Evolutionary conservation across 2,113 vertebrate species (phyloP).

Genomic region (Chaenogobius annularis): DNA sequence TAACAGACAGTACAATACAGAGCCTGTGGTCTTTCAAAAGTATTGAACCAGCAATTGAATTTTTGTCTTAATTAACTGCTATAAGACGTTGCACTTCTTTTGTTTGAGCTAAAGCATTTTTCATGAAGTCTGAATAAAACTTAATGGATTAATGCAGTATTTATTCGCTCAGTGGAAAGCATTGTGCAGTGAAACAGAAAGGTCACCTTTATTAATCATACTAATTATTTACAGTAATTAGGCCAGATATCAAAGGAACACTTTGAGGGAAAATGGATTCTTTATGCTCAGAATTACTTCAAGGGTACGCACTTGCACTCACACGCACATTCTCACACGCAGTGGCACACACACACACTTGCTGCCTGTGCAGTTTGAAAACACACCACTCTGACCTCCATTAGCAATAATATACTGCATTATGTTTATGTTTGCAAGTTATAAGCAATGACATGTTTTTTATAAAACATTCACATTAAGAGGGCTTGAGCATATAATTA

Average conservation of each 20-base stretch:
- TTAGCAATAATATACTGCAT: constrained; percentile 14
- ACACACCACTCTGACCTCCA: constrained; percentile 15
- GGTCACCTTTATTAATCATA: constrained; percentile 74
- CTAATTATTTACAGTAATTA: constrained; percentile 75
- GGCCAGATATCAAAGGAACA: constrained; percentile 60
- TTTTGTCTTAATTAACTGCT: constrained; percentile 49
- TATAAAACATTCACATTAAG: not conserved
- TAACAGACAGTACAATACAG: constrained; percentile 25
- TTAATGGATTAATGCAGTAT: constrained; percentile 26
- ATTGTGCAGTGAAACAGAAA: constrained; percentile 58
- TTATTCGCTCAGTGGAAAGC: constrained; percentile 34
- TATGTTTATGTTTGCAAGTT: not conserved
- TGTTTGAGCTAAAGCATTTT: constrained; percentile 28
- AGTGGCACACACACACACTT: constrained; percentile 4
- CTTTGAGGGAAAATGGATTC: constrained; percentile 65
- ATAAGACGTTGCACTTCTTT: constrained; percentile 19
- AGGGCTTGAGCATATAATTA: no score
- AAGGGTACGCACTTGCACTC: constrained; percentile 25
- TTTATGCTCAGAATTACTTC: constrained; percentile 60
- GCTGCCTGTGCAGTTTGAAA: constrained; percentile 38
- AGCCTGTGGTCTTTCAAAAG: constrained; percentile 30
- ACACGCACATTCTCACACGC: not conserved
- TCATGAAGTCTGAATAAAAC: constrained; percentile 38
- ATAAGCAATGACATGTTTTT: not conserved
- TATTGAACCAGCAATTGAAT: constrained; percentile 46